A percentile compares a stretch with the other conserved stretches of the same genome.
Conservation (phyloP, 2,888 invertebrate species). For the Plagodis dolabraria region DNA sequence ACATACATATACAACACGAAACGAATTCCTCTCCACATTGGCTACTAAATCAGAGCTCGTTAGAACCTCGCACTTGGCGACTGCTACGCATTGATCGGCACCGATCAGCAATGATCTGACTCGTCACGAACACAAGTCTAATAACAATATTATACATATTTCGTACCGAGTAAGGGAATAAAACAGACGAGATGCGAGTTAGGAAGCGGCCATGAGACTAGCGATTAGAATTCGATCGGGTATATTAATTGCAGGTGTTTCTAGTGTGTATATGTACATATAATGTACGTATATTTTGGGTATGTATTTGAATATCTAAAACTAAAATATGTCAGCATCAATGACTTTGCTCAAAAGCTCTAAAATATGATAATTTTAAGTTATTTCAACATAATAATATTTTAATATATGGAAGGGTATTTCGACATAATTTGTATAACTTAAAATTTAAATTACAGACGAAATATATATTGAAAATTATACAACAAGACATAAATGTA, state of each 20-base stretch:
- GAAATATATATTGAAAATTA: too few relatives aligned
- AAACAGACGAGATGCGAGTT: conserved; percentile 65
- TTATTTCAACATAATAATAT: too few relatives aligned
- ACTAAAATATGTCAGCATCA: too few relatives aligned
- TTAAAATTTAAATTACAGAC: too few relatives aligned
- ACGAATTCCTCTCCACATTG: conserved; percentile 10
- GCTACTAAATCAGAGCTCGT: conserved; percentile 23
- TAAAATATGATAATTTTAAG: too few relatives aligned
- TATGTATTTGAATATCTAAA: too few relatives aligned
- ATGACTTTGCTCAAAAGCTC: too few relatives aligned
- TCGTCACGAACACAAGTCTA: conserved; percentile 70
- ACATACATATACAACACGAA: conserved; percentile 6
- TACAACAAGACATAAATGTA: too few relatives aligned
- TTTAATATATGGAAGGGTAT: too few relatives aligned
- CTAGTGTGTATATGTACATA: not conserved
- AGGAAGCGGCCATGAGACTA: conserved; percentile 59
- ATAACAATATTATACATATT: conserved; percentile 83
- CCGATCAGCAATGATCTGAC: conserved; percentile 13
- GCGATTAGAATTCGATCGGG: conserved; percentile 28
- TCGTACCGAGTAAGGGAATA: conserved; percentile 77
- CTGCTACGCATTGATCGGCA: conserved; percentile 45
- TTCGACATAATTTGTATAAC: too few relatives aligned
- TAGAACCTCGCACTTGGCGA: conserved; percentile 16
- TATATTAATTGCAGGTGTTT: not conserved
- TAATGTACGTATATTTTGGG: not conserved